Evolutionary conservation across 2,888 invertebrate species (phyloP), one percentile per base, ranked within the genome.

Genomic region (Leucophenga maculata): DNA sequence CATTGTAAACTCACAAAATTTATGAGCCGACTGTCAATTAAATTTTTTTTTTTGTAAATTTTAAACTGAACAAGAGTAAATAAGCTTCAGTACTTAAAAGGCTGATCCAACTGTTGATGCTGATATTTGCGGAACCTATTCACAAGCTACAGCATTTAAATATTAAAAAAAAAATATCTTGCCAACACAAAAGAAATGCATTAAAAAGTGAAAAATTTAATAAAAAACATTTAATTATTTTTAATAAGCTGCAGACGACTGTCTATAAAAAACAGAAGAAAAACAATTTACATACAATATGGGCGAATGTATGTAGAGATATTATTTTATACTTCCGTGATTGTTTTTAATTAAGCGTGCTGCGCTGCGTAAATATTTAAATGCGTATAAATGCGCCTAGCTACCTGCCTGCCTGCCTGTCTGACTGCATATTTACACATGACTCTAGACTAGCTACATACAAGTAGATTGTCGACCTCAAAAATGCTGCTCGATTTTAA

Each of bases 361-460:
- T 64, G 48, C 48, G 18, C 48, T 64, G 62, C 46, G 18, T 64
- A 64, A 64, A 64, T 46, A 46, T 64, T 18, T 60, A 46, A 22
- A 44, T 46, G 22, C 22, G n/a, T 6, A 22, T 8, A 46, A 16
- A 62, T 3, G 18, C 32, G 32, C 32, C n/a, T n/a, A n/a, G n/a
- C n/a, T n/a, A n/a, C n/a, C n/a, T n/a, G n/a, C n/a, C n/a, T n/a
- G n/a, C n/a, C n/a, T n/a, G n/a, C n/a, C n/a, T n/a, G n/a, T 4
- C 26, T 26, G 4, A 2, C 26, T 26, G 26, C 26, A 26, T 26
- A 26, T 26, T 26, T 26, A 46, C 20, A 46, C 3, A 46, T 46
- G 4, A n/a, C 14, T 22, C 16, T 46, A 46, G 1, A 50, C n/a
- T 48, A 8, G 11, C 48, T n/a, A 8, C n/a, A 50, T n/a, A 50